These are phyloP conservation scores for Cactoblastis cactorum DNA, from an alignment of 2,888 invertebrate genomes.

Conservation along the genomic window DNA sequence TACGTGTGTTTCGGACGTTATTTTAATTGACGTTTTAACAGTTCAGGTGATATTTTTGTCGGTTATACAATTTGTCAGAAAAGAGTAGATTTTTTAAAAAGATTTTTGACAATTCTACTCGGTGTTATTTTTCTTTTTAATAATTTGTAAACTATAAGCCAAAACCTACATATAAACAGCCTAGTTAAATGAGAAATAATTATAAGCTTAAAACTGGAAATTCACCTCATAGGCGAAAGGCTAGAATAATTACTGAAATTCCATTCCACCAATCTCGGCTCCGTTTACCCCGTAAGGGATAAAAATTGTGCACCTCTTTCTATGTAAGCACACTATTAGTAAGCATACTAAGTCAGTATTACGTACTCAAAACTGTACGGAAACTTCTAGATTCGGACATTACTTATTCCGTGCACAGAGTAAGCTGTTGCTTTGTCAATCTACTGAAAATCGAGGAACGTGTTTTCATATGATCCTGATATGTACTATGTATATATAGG, in stretches of 20 bases:
- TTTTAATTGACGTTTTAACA: not conserved
- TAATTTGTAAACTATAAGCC: no score
- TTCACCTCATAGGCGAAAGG: no score
- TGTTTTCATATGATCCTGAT: not conserved
- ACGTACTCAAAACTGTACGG: slow-evolving; percentile 7
- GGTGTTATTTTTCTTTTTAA: no score
- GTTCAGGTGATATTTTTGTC: not conserved
- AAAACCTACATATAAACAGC: no score
- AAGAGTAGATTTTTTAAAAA: no score
- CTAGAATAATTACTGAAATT: no score
- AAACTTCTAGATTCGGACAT: slow-evolving; percentile 6
- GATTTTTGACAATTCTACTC: no score
- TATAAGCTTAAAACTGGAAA: no score
- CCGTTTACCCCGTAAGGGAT: no score
- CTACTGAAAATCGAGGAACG: slow-evolving; percentile 3
- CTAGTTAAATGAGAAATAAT: no score
- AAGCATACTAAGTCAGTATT: not conserved
- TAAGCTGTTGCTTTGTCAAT: slow-evolving; percentile 9
- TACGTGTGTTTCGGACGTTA: not conserved
- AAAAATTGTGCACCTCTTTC: not conserved
- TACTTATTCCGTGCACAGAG: slow-evolving; percentile 8
- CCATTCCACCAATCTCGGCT: no score
- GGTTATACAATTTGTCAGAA: not conserved
- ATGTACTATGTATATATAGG: no score
- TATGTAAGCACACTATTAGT: not conserved